Percentiles rank a stretch among this genome's conserved stretches.
Conservation (phyloP, 1,140 invertebrate genomes). For the Neocloeon triangulifer region DNA sequence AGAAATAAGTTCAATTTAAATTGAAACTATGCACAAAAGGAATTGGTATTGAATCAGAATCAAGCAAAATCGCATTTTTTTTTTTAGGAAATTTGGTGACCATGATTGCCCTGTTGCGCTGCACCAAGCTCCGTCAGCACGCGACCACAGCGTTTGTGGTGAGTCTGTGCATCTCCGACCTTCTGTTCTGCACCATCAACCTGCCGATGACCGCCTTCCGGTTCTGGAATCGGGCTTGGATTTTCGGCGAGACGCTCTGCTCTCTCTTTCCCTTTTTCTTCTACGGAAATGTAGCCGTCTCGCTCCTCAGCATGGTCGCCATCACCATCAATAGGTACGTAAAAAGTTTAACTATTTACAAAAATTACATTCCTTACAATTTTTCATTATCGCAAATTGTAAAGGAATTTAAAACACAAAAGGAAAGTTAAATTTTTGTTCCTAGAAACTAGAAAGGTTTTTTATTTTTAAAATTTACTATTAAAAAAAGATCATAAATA, state of each 20-base stretch:
- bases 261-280: slow-evolving; percentile 71
- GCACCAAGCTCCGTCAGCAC: slow-evolving; percentile 48
- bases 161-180: slow-evolving; percentile 61
- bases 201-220: slow-evolving; percentile 60
- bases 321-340: slow-evolving; percentile 68
- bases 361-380: too few species aligned
- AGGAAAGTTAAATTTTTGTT: too few species aligned
- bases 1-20: background rate
- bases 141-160: slow-evolving; percentile 74
- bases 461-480: too few species aligned
- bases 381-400: too few species aligned
- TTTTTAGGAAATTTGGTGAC: slow-evolving; percentile 59
- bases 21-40: background rate
- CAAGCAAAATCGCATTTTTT: slow-evolving; percentile 5
- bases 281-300: slow-evolving; percentile 73
- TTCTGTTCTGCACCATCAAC: slow-evolving; percentile 65
- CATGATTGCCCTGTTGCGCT: slow-evolving; percentile 46
- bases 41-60: background rate
- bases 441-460: too few species aligned
- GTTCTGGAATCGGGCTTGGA: slow-evolving; percentile 60
- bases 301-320: slow-evolving; percentile 67
- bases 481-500: too few species aligned
- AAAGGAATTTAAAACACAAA: too few species aligned
- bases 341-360: too few species aligned
- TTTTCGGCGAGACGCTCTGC: slow-evolving; percentile 53